Evolutionary conservation across 2,113 vertebrate species (phyloP).

Genomic region (Sinocyclocheilus maitianheensis): DNA sequence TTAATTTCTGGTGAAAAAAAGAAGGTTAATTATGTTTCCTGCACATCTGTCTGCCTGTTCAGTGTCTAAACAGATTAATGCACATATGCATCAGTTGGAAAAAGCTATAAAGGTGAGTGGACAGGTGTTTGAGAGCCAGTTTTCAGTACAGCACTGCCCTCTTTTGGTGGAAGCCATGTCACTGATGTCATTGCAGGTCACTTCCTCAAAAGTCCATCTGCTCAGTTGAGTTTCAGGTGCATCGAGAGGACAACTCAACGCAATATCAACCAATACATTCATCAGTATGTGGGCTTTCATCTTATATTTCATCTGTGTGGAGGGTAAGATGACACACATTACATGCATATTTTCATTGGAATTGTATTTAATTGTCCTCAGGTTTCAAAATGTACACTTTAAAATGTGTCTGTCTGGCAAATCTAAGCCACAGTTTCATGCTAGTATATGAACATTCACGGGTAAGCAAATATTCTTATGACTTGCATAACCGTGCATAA

Average conservation of each 20-base stretch:
- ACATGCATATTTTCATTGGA: neutral
- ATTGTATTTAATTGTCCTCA: neutral
- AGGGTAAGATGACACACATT: conserved; percentile 1
- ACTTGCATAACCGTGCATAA: neutral
- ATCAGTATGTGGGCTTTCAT: neutral
- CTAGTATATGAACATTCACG: neutral
- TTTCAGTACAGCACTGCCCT: neutral
- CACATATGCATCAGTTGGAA: too few relatives aligned
- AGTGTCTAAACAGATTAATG: neutral
- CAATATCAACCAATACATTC: neutral
- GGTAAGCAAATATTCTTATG: neutral
- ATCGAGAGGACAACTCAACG: neutral
- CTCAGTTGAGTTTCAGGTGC: neutral
- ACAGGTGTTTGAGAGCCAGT: neutral
- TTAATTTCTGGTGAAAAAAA: neutral
- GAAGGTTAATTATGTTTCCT: neutral
- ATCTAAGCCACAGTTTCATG: neutral
- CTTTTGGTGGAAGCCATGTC: neutral
- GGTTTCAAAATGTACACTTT: neutral
- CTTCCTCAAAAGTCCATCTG: neutral
- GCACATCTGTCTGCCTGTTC: neutral
- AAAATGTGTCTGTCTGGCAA: too few relatives aligned
- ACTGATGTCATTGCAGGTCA: neutral
- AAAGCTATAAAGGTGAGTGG: too few relatives aligned
- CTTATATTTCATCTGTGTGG: neutral